A percentile compares a stretch with the other conserved stretches of the same genome.
Conservation (phyloP, 2,888 invertebrate species). For the Drosophila vallismaia region DNA sequence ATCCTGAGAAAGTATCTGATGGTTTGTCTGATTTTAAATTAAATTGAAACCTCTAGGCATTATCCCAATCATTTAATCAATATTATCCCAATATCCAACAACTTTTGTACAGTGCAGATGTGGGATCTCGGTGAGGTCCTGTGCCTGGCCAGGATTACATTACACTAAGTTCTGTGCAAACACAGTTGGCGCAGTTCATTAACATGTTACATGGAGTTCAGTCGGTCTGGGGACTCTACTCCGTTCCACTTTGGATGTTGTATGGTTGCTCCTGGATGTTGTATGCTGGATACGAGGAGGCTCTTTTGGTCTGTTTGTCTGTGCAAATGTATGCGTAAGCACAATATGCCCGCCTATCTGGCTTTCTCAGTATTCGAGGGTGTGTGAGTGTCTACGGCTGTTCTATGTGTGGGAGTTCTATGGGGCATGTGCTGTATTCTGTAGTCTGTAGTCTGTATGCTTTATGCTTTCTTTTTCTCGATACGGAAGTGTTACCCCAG, state of each 20-base stretch:
- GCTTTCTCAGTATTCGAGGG: constrained; percentile 23
- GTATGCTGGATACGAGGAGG: constrained; percentile 7
- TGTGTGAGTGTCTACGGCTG: constrained; percentile 5
- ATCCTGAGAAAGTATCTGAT: no score
- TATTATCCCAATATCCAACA: background rate
- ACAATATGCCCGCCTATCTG: constrained; percentile 67
- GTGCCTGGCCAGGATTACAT: constrained; percentile 65
- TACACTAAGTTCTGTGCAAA: constrained; percentile 80
- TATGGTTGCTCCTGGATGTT: constrained; percentile 20
- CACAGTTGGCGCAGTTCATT: constrained; percentile 80
- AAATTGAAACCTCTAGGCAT: background rate
- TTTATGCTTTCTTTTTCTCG: constrained; percentile 59
- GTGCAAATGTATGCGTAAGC: constrained; percentile 72
- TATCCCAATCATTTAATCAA: background rate
- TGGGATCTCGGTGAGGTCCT: constrained; percentile 18
- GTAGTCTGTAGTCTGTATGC: constrained; percentile 41
- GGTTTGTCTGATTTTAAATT: no score
- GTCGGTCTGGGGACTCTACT: constrained; percentile 66
- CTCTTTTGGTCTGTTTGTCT: constrained; percentile 73
- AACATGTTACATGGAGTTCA: constrained; percentile 79
- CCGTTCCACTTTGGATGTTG: constrained; percentile 60
- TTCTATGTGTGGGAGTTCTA: constrained; percentile 12
- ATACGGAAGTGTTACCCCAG: constrained; percentile 77
- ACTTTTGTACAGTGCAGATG: constrained; percentile 6
- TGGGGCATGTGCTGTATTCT: background rate